Base-by-base conservation (phyloP, 2,113 vertebrate genomes). In the Chaetura pelagica region DNA sequence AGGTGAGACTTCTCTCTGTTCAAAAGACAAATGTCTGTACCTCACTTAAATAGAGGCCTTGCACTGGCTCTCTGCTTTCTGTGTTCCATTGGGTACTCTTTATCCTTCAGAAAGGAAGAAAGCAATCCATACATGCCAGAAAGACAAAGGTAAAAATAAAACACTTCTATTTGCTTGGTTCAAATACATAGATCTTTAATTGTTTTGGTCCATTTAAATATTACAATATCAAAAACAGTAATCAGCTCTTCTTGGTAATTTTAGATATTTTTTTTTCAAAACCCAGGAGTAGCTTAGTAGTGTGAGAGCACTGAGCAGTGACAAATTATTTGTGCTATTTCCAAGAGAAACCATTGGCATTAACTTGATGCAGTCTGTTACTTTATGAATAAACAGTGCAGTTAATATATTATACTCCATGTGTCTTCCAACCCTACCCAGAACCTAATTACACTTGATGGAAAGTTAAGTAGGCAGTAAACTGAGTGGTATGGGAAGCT, bases 251-350 rank as follows among this genome's bases (percentile, higher is more conserved):
- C 89, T 61, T 94, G 94, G 94, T 97, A 96, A 97, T 97, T 97
- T 97, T 97, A 97, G 96, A 96, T 95, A 94, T 55, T 63, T 84
- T 89, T 26, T 97, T 96, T 97, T 89, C 87, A 87, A 97, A 95
- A 93, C 76, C 72, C 72, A 96, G 81, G 68, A 93, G 64, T 91
- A 80, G 78, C 91, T 66, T 79, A 96, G 96, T 72, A 92, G 54
- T 15, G 17, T 64, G 83, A 91, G 69, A 84, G 88, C 77, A 94
- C 75, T 91, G 84, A 94, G 42, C 94, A 95, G 93, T 87, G 91
- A 94, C 84, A 97, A 98, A 97, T 97, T 97, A 92, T 95, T 98
- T 97, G 84, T 94, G 93, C 93, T 97, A 87, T 95, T 96, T 97
- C 80, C 84, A 96, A 90, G 58, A 42, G 80, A 97, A 94, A 95